A percentile compares a stretch with the other conserved stretches of the same genome.
These are phyloP conservation scores for Penaeus monodon DNA, from an alignment of 2,888 invertebrate species.

Conservation along the genomic window DNA sequence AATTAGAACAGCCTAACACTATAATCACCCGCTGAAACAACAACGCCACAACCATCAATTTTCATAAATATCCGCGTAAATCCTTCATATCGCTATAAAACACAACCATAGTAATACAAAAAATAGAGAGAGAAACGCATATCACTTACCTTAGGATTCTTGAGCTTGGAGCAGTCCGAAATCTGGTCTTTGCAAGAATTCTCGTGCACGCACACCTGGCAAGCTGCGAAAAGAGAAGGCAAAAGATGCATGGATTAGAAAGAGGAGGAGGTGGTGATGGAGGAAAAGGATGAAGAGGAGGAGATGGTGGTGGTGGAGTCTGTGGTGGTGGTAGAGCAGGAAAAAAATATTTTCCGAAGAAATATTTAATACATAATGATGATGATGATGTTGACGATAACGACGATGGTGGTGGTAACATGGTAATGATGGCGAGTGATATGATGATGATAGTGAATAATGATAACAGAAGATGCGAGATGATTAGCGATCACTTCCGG, in stretches of 20 bases:
- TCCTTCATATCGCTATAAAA: too few relatives aligned
- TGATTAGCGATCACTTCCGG: too few relatives aligned
- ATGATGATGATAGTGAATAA: too few relatives aligned
- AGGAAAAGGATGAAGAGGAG: background rate
- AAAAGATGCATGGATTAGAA: background rate
- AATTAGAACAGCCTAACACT: too few relatives aligned
- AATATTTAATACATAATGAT: background rate
- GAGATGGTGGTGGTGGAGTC: too few relatives aligned
- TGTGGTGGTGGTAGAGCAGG: too few relatives aligned
- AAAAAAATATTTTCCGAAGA: too few relatives aligned
- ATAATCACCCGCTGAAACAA: too few relatives aligned
- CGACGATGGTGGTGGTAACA: background rate
- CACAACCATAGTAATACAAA: background rate
- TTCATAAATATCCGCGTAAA: too few relatives aligned
- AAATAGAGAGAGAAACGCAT: background rate
- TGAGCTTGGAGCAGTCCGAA: slow-evolving; percentile 83
- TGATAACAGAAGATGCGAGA: too few relatives aligned
- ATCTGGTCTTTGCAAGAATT: slow-evolving; percentile 90
- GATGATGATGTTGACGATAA: background rate
- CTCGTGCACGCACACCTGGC: slow-evolving; percentile 88
- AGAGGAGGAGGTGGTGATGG: too few relatives aligned
- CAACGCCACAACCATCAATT: too few relatives aligned
- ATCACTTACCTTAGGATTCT: slow-evolving; percentile 69
- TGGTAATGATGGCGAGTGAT: background rate
- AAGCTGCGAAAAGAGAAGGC: slow-evolving; percentile 74